Conservation (phyloP, 1,140 invertebrate species). For the Cherax destructor region DNA sequence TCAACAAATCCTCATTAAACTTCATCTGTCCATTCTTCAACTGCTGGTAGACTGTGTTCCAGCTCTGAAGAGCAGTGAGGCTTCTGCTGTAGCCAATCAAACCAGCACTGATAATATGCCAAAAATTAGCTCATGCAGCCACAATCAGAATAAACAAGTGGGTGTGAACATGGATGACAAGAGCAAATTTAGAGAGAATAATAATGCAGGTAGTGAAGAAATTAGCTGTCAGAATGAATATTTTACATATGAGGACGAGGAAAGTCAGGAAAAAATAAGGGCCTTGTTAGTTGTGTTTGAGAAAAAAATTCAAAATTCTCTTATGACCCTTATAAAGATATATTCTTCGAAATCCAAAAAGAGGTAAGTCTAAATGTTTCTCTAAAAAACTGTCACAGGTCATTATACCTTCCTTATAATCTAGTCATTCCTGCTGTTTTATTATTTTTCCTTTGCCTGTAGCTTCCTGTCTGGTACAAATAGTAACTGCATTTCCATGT, state of each 20-base stretch:
- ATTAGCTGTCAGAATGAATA: background rate
- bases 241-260: slow-evolving; percentile 27
- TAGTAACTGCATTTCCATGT: too few relatives aligned
- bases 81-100: background rate
- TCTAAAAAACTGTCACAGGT: background rate
- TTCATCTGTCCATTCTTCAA: slow-evolving; percentile 40
- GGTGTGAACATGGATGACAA: background rate
- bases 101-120: background rate
- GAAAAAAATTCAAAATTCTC: slow-evolving; percentile 50
- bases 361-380: slow-evolving; percentile 11
- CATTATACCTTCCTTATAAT: too few relatives aligned
- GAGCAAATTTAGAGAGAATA: background rate
- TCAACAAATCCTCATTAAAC: slow-evolving; percentile 8
- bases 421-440: too few relatives aligned
- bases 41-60: slow-evolving; percentile 40
- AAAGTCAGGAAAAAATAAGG: slow-evolving; percentile 27
- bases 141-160: background rate
- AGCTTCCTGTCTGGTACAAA: too few relatives aligned
- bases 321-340: slow-evolving; percentile 56
- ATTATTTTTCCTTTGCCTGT: too few relatives aligned
- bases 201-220: background rate
- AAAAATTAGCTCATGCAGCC: background rate
- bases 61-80: slow-evolving; percentile 36
- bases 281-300: slow-evolving; percentile 50
- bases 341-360: slow-evolving; percentile 31